Conservation (phyloP, 2,888 invertebrate species). For the Acanthoscelides obtectus region DNA sequence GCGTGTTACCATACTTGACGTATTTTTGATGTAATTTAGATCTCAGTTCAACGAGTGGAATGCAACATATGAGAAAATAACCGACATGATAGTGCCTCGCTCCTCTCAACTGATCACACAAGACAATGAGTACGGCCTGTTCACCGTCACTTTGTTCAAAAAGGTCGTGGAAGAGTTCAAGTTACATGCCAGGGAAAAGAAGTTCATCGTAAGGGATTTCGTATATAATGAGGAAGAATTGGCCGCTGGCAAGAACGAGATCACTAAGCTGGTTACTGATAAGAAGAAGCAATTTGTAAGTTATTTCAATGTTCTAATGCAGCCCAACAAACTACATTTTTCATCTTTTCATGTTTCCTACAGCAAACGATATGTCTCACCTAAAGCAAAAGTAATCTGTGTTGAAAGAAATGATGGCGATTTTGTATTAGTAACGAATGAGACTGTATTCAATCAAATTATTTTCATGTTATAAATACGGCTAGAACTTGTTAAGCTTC, state of each 20-base stretch:
- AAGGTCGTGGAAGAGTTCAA: constrained; percentile 96
- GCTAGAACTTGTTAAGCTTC: no score
- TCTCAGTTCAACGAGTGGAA: constrained; percentile 83
- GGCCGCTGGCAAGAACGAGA: constrained; percentile 94
- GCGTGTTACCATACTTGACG: no score
- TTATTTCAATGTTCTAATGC: constrained; percentile 28
- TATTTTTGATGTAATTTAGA: constrained; percentile 49
- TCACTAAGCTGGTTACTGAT: constrained; percentile 94
- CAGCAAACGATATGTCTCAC: no score
- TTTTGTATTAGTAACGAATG: no score
- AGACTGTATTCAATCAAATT: no score
- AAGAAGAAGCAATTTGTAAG: constrained; percentile 97
- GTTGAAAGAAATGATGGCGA: no score
- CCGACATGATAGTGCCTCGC: constrained; percentile 96
- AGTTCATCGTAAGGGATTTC: constrained; percentile 98
- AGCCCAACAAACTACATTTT: no score
- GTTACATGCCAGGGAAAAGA: constrained; percentile 92
- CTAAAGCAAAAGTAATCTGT: no score
- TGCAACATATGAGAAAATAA: constrained; percentile 85
- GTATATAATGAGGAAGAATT: constrained; percentile 95
- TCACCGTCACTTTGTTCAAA: constrained; percentile 94
- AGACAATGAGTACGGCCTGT: constrained; percentile 87
- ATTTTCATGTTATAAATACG: no score
- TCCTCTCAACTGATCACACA: constrained; percentile 81
- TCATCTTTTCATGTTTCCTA: no score